phyloP scores from a whole-genome alignment of 2,797 vertebrate species.

The Notolabrus celidotus region DNA sequence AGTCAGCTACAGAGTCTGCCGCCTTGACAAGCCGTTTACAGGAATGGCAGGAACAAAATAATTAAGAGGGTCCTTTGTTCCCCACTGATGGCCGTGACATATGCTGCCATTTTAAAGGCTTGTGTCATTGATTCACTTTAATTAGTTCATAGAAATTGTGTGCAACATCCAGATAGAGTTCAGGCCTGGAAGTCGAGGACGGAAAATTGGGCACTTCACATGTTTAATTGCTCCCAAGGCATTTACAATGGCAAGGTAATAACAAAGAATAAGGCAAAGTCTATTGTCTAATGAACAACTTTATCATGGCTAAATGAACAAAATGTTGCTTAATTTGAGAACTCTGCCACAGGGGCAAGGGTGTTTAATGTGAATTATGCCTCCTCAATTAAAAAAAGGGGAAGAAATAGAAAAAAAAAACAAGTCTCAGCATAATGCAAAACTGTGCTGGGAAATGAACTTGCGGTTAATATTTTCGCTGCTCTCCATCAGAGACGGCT shows the following conservation, averaged over 20 bases:
- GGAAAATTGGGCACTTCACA: slow-evolving; percentile 82
- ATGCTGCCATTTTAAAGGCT: slow-evolving; percentile 81
- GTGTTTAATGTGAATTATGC: slow-evolving; percentile 75
- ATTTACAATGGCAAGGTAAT: slow-evolving; percentile 74
- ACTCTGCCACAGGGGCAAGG: slow-evolving; percentile 69
- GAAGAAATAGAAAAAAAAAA: slow-evolving; percentile 1
- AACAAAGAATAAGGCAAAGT: slow-evolving; percentile 77
- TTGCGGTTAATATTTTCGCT: slow-evolving; percentile 51
- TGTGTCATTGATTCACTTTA: slow-evolving; percentile 87
- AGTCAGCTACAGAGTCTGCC: slow-evolving; percentile 62
- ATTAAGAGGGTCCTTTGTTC: slow-evolving; percentile 86
- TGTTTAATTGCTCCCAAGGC: slow-evolving; percentile 84
- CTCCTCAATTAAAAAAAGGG: slow-evolving; percentile 43
- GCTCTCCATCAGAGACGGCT: slow-evolving; percentile 26
- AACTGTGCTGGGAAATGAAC: slow-evolving; percentile 46
- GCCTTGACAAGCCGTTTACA: slow-evolving; percentile 82
- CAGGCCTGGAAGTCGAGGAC: slow-evolving; percentile 72
- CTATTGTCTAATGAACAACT: slow-evolving; percentile 81
- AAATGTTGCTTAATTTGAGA: slow-evolving; percentile 77
- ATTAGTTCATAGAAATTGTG: slow-evolving; percentile 83
- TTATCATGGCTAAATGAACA: slow-evolving; percentile 77
- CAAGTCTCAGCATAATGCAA: slow-evolving; percentile 58
- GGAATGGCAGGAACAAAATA: slow-evolving; percentile 83
- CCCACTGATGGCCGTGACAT: slow-evolving; percentile 80
- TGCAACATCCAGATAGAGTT: slow-evolving; percentile 78